These are phyloP conservation scores for Diadegma fenestrale DNA, from an alignment of 2,888 invertebrate species.

Conservation along the genomic window DNA sequence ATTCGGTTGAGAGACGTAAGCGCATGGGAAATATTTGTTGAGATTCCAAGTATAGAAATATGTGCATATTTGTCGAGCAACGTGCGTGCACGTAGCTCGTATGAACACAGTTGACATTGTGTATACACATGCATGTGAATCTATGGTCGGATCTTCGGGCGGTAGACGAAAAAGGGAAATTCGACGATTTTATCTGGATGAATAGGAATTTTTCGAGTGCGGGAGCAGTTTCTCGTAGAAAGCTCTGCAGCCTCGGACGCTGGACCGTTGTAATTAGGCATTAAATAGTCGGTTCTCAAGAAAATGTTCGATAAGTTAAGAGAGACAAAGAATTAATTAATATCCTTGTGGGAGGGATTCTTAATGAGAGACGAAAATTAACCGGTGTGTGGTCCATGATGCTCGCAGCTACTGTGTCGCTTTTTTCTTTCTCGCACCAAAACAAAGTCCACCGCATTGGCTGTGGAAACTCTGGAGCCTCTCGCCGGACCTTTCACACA, in stretches of 20 bases:
- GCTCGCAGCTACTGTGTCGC: not conserved
- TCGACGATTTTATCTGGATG: constrained; percentile 49
- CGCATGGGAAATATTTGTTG: constrained; percentile 1
- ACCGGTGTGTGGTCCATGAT: constrained; percentile 15
- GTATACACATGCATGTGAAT: not conserved
- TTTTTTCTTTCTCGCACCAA: not conserved
- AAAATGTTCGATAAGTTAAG: constrained; percentile 8
- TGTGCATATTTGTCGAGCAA: not conserved
- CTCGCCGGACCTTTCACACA: not conserved
- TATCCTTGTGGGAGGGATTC: constrained; percentile 33
- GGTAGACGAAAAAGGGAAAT: constrained; percentile 34
- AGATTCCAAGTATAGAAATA: not conserved
- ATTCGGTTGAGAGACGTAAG: not conserved
- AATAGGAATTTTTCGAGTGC: constrained; percentile 22
- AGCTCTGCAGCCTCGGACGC: not conserved
- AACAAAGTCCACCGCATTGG: not conserved
- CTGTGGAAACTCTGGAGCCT: not conserved
- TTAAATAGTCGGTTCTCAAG: constrained; percentile 1
- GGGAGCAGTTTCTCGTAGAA: not conserved
- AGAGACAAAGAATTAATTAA: constrained; percentile 49
- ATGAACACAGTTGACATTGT: not conserved
- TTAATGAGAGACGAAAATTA: constrained; percentile 18
- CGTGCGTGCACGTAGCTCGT: not conserved
- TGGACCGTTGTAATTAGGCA: constrained; percentile 49
- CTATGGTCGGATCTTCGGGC: constrained; percentile 11